phyloP scores from a whole-genome alignment of 2,888 invertebrate genomes.

The Tuberolachnus salignus region DNA sequence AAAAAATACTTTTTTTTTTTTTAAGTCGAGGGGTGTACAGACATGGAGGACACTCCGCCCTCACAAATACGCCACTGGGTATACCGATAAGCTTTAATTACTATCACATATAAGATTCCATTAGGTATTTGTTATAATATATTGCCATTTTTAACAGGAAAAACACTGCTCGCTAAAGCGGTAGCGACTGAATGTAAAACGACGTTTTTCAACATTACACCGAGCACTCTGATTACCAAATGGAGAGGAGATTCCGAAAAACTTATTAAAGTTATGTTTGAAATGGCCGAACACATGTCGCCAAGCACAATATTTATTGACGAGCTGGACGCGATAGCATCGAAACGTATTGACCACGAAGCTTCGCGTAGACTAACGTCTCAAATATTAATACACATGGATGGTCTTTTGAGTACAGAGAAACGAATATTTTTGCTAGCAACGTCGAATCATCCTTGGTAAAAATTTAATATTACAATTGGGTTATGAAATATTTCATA shows the following conservation, averaged over 20 bases:
- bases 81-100: not conserved
- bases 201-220: slow-evolving; percentile 89
- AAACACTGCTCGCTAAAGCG: slow-evolving; percentile 88
- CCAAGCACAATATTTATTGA: slow-evolving; percentile 93
- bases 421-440: slow-evolving; percentile 78
- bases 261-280: slow-evolving; percentile 84
- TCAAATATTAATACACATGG: slow-evolving; percentile 85
- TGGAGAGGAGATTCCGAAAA: slow-evolving; percentile 97
- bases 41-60: no score
- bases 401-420: slow-evolving; percentile 71
- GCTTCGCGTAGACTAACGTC: slow-evolving; percentile 86
- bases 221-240: slow-evolving; percentile 89
- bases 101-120: not conserved
- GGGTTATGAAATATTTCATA: no score
- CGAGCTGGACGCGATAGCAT: slow-evolving; percentile 86
- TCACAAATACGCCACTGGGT: no score
- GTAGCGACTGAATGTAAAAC: slow-evolving; percentile 79
- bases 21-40: no score
- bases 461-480: slow-evolving; percentile 56
- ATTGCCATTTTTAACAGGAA: slow-evolving; percentile 64
- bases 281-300: slow-evolving; percentile 81
- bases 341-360: slow-evolving; percentile 72
- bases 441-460: slow-evolving; percentile 93
- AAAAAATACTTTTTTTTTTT: no score
- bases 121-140: not conserved